Evolutionary conservation across 2,888 invertebrate genomes (phyloP).

Genomic region (Nycteola revayana): DNA sequence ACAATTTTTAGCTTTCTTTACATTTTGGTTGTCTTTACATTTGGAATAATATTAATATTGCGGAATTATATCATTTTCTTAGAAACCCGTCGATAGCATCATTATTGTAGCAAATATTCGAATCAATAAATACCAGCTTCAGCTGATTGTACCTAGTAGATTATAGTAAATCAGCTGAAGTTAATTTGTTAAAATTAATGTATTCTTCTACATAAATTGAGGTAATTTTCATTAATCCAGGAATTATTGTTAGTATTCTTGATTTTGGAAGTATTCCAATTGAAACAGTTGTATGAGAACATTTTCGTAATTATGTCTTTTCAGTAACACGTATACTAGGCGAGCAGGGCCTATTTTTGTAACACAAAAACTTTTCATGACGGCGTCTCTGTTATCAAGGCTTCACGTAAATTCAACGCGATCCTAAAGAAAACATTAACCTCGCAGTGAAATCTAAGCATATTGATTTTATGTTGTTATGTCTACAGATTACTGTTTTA

Average conservation of each 20-base stretch:
- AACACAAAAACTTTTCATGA: constrained; percentile 43
- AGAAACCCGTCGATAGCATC: background rate
- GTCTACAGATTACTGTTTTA: too few relatives aligned
- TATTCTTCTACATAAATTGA: constrained; percentile 37
- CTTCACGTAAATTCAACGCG: background rate
- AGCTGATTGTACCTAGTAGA: too few relatives aligned
- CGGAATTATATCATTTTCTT: too few relatives aligned
- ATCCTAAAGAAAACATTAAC: background rate
- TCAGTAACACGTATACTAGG: constrained; percentile 59
- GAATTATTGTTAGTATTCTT: constrained; percentile 64
- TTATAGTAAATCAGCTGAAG: constrained; percentile 17
- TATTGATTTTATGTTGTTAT: too few relatives aligned
- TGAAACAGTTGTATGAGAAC: constrained; percentile 59
- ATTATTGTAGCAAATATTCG: constrained; percentile 1
- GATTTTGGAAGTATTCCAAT: constrained; percentile 74
- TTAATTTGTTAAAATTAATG: constrained; percentile 36
- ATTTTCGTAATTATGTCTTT: constrained; percentile 73
- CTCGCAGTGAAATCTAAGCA: too few relatives aligned
- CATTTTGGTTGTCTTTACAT: too few relatives aligned
- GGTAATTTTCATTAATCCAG: constrained; percentile 68
- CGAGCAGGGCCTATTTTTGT: constrained; percentile 62
- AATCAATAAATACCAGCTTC: too few relatives aligned
- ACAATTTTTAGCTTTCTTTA: too few relatives aligned
- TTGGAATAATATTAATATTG: too few relatives aligned
- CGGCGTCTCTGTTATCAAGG: constrained; percentile 40